phyloP scores from a whole-genome alignment of 1,140 invertebrate genomes.

The Drosophila ogumai region DNA sequence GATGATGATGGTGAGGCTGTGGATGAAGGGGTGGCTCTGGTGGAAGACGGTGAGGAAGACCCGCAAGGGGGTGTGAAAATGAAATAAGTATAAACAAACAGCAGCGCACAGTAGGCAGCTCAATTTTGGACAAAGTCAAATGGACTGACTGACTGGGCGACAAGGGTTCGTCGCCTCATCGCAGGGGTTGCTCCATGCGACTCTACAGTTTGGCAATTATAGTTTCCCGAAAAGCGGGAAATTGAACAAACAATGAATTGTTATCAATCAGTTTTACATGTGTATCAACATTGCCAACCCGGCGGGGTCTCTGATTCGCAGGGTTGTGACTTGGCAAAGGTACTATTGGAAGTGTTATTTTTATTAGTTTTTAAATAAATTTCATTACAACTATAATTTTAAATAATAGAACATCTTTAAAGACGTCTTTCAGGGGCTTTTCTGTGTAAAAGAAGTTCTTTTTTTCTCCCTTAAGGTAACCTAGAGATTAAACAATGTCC shows the following conservation, averaged over 20 bases:
- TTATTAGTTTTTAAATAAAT: too few relatives aligned
- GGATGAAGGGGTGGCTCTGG: conserved; percentile 12
- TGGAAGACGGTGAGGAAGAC: conserved; percentile 10
- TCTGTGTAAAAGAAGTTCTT: too few relatives aligned
- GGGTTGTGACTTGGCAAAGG: not conserved
- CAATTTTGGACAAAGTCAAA: conserved; percentile 69
- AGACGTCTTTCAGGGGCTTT: accelerated
- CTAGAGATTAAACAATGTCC: too few relatives aligned
- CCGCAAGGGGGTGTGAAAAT: conserved; percentile 72
- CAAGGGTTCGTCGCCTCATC: conserved; percentile 1
- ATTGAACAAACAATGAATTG: conserved; percentile 26
- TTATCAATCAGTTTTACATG: conserved; percentile 48
- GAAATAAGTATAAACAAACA: conserved; percentile 82
- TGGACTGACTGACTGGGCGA: conserved; percentile 26
- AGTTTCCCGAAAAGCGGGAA: conserved; percentile 21
- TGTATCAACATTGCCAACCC: not conserved
- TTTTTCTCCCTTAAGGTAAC: too few relatives aligned
- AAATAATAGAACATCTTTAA: not conserved
- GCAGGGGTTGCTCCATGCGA: conserved; percentile 20
- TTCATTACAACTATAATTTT: too few relatives aligned
- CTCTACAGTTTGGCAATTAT: conserved; percentile 47
- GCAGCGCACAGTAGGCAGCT: conserved; percentile 55
- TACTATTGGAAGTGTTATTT: not conserved
- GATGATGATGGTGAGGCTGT: conserved; percentile 36
- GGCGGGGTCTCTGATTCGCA: not conserved